Conservation (phyloP, 2,888 invertebrate species). For the Eutolmus rufibarbis region DNA sequence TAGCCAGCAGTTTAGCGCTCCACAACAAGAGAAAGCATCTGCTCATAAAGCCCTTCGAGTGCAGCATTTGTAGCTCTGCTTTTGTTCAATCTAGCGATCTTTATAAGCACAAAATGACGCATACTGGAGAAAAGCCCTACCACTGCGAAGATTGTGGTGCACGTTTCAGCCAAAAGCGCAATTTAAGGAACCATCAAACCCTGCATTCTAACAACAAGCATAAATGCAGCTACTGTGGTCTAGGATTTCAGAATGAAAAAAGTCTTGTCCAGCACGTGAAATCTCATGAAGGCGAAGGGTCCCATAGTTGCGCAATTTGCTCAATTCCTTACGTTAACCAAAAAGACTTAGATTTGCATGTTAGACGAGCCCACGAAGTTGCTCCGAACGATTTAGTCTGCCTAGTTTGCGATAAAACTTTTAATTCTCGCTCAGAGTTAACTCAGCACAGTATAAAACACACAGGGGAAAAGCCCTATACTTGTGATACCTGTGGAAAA, state of each 20-base stretch:
- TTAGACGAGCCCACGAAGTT: slow-evolving; percentile 5
- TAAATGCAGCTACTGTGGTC: slow-evolving; percentile 40
- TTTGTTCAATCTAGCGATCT: background rate
- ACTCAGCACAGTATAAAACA: slow-evolving; percentile 1
- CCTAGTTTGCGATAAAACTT: background rate
- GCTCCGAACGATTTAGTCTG: background rate
- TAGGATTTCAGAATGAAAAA: background rate
- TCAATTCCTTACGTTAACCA: slow-evolving; percentile 32
- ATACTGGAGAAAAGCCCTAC: background rate
- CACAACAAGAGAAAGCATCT: background rate
- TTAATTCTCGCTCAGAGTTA: background rate
- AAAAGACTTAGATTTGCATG: slow-evolving; percentile 25
- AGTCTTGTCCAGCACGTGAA: slow-evolving; percentile 36
- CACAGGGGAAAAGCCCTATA: slow-evolving; percentile 29
- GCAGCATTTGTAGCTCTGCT: background rate
- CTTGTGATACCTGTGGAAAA: slow-evolving; percentile 42
- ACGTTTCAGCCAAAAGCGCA: background rate
- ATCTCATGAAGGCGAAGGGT: slow-evolving; percentile 32
- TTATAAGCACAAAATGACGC: background rate
- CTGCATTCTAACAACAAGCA: slow-evolving; percentile 11
- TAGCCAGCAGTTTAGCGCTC: background rate
- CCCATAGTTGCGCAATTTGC: background rate
- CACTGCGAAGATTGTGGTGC: background rate
- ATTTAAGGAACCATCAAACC: background rate
- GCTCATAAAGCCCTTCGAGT: background rate